Percentiles rank a stretch among this genome's conserved stretches.
These are phyloP conservation scores for Tipula unca DNA, from an alignment of 2,888 invertebrate species.

Conservation along the genomic window DNA sequence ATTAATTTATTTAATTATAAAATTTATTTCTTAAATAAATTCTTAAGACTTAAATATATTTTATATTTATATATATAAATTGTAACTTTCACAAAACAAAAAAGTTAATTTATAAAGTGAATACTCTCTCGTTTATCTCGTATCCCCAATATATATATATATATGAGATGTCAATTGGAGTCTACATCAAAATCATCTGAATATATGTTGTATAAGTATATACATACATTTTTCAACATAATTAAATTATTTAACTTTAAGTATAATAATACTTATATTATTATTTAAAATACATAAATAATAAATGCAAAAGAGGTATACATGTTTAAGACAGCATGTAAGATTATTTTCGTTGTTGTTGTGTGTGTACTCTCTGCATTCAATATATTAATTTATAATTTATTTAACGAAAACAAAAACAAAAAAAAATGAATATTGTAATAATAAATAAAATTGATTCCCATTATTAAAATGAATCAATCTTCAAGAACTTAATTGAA, in stretches of 20 bases:
- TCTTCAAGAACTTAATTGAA: background rate
- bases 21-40: constrained; percentile 14
- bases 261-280: background rate
- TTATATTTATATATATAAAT: background rate
- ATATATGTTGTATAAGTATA: background rate
- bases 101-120: background rate
- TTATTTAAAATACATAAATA: background rate
- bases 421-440: background rate
- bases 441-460: background rate
- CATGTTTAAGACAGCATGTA: background rate
- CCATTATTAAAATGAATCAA: constrained; percentile 14
- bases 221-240: background rate
- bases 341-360: background rate
- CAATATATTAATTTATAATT: background rate
- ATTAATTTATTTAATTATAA: background rate
- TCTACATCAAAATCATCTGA: background rate
- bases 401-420: background rate
- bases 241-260: background rate
- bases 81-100: background rate
- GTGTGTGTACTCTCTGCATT: background rate
- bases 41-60: background rate
- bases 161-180: background rate
- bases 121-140: background rate
- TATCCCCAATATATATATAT: background rate
- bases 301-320: background rate